A percentile compares a stretch with the other conserved stretches of the same genome.
phyloP scores from a whole-genome alignment of 2,888 invertebrate genomes.

The Apodemia mormo region DNA sequence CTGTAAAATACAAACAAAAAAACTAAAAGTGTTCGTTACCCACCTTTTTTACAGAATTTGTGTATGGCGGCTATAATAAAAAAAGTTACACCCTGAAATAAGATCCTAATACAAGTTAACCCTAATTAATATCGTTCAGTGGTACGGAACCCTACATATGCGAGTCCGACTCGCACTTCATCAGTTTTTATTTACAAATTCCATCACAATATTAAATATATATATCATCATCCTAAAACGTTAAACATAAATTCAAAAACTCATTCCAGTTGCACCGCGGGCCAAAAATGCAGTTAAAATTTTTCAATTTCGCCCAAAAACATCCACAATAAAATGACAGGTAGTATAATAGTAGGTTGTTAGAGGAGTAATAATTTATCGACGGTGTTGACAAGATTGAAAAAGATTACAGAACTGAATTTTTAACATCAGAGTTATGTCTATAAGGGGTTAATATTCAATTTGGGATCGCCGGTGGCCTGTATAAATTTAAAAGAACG shows the following conservation, averaged over 20 bases:
- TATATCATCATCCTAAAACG: conserved; percentile 48
- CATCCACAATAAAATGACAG: conserved; percentile 74
- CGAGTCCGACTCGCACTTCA: too few relatives aligned
- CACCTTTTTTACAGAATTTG: too few relatives aligned
- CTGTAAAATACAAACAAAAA: too few relatives aligned
- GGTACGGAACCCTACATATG: too few relatives aligned
- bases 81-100: too few relatives aligned
- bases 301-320: conserved; percentile 72
- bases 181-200: neutral
- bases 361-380: conserved; percentile 73
- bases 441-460: conserved; percentile 78
- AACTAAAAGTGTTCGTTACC: too few relatives aligned
- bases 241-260: conserved; percentile 67
- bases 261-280: conserved; percentile 66
- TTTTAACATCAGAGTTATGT: conserved; percentile 68
- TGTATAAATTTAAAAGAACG: conserved; percentile 59
- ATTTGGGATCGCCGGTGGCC: conserved; percentile 74
- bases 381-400: conserved; percentile 73
- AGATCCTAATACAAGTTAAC: too few relatives aligned
- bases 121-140: too few relatives aligned
- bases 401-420: conserved; percentile 56
- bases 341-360: conserved; percentile 71
- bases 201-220: conserved; percentile 52
- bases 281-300: conserved; percentile 59
- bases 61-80: too few relatives aligned